Evolutionary conservation across 2,797 vertebrate species (phyloP).

Genomic region (Phoeniculus purpureus): DNA sequence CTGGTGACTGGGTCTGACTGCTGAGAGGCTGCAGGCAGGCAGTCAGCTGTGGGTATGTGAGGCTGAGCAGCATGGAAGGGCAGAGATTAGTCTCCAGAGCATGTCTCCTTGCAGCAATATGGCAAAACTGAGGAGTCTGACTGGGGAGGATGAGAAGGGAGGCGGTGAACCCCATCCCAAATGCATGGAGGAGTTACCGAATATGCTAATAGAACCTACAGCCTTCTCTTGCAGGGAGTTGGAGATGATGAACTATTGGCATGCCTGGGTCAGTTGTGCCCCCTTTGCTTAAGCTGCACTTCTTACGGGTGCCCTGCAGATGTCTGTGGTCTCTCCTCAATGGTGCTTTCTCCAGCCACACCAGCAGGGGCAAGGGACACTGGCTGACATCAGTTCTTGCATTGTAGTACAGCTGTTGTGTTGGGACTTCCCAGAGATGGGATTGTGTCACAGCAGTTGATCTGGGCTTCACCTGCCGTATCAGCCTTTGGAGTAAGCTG

Average conservation of each 20-base stretch:
- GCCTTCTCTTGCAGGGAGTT: no score
- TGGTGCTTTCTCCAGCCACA: accelerated
- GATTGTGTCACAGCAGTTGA: accelerated
- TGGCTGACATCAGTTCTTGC: background rate
- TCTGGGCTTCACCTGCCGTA: background rate
- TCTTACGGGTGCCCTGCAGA: background rate
- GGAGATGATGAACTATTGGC: background rate
- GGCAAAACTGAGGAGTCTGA: background rate
- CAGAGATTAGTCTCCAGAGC: accelerated
- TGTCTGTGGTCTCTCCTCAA: accelerated
- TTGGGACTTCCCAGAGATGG: background rate
- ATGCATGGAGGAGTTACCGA: background rate
- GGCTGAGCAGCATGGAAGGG: background rate
- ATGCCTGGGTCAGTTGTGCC: background rate
- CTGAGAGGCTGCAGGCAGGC: background rate
- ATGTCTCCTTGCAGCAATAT: background rate
- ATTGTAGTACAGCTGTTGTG: background rate
- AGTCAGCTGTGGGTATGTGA: background rate
- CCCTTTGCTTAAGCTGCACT: no score
- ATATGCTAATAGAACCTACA: background rate
- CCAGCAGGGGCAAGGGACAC: accelerated
- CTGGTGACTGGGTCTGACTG: background rate
- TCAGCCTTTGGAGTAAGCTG: background rate
- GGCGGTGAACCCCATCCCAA: accelerated
- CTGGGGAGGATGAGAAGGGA: background rate